Evolutionary conservation across 1,140 invertebrate genomes (phyloP), one percentile per base, ranked within the genome.

Genomic region (Drosophila nikananu): DNA sequence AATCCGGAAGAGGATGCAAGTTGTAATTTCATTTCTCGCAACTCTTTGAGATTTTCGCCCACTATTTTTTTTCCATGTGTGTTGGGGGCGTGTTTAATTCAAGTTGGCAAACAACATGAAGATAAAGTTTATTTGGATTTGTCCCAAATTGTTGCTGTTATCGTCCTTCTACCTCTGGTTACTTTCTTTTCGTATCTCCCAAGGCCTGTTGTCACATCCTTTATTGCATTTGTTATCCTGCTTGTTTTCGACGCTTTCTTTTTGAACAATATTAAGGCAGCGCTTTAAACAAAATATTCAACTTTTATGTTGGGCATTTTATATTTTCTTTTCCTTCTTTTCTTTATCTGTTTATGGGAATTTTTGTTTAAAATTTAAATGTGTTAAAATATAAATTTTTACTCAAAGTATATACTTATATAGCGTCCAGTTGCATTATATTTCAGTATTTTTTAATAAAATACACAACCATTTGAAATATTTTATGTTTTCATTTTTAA

Each of bases 51-150:
- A 73, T 58, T 61, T 48, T 51, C 35, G 12, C 41, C 27, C 5
- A 37, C 30, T 51, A 25, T 44, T 73, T 70, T 73, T 70, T 73
- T 64, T 62, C 44, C 65, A 63, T 79, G 64, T 79, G 65, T 72
- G 66, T 65, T 35, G 46, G 55, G 55, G 73, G 84, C 65, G 81
- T 83, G 70, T 87, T 81, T 87, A 80, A 89, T 84, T 84, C 78
- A 90, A 90, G 71, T 86, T 73, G 83, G 63, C 72, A 86, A 80
- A 87, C 83, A 87, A 87, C 80, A 86, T 86, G 63, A 77, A 86
- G 86, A 89, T 89, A 89, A 89, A 89, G 81, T 89, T 89, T 87
- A 77, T 84, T 89, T 89, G 84, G 66, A 89, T 84, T 89, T 80
- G 63, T 63, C 54, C 63, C 64, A 72, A 84, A 72, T 68, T 77